phyloP scores from a whole-genome alignment of 2,888 invertebrate genomes.

The Flexamia atlantica region DNA sequence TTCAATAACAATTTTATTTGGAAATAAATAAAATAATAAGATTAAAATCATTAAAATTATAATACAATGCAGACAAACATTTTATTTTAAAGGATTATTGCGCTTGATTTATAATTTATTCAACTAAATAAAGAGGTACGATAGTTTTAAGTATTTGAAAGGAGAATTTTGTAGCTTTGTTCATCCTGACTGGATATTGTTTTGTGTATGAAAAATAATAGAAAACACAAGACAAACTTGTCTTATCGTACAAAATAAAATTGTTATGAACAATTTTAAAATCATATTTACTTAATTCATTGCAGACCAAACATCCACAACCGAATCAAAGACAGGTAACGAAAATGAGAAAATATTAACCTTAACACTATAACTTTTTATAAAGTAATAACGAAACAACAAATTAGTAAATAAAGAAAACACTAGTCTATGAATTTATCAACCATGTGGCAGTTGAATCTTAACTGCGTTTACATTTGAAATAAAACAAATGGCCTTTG shows the following conservation, averaged over 20 bases:
- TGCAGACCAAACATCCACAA: background rate
- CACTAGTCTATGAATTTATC: constrained; percentile 54
- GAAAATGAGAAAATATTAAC: constrained; percentile 11
- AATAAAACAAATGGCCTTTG: constrained; percentile 50
- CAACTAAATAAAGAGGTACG: background rate
- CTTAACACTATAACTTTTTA: constrained; percentile 22
- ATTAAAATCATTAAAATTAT: background rate
- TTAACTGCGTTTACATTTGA: constrained; percentile 44
- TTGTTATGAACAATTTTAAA: constrained; percentile 5
- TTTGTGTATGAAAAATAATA: background rate
- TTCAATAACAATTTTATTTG: background rate
- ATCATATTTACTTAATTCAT: background rate
- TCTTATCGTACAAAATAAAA: background rate
- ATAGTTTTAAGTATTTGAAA: background rate
- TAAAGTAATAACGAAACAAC: constrained; percentile 32
- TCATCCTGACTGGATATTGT: background rate
- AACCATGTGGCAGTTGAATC: constrained; percentile 44
- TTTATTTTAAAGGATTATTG: background rate
- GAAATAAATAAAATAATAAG: background rate
- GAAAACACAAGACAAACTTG: background rate
- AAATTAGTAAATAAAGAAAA: constrained; percentile 56
- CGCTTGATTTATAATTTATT: background rate
- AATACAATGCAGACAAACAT: background rate
- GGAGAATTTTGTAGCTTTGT: background rate
- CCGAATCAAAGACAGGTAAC: background rate